Evolutionary conservation across 2,888 invertebrate genomes (phyloP), one percentile per base, ranked within the genome.

Genomic region (Atethmia centrago): DNA sequence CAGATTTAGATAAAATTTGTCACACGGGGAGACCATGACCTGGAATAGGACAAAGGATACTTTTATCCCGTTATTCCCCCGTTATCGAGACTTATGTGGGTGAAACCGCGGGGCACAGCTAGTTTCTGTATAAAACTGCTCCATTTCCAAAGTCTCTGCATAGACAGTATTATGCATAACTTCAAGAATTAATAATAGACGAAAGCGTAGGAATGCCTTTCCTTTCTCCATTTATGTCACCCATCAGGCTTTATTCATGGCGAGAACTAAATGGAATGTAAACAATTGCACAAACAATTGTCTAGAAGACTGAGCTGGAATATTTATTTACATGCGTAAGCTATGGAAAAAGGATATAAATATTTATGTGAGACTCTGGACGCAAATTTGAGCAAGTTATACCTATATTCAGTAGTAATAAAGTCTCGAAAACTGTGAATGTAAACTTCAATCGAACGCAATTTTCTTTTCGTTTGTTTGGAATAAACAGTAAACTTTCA

Each of bases 251-350:
- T 74, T 74, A 79, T 68, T 68, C 77, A 77, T 66, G 28, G 61
- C 63, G 40, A 40, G 42, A 42, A 77, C 47, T 78, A 80, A 79
- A 79, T 80, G 77, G 55, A 69, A 71, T 66, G 71, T 76, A 75
- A 76, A 59, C 59, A 63, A 71, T 75, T 66, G 45, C 58, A 69
- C 61, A 79, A 74, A 66, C 67, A 81, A 55, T 64, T 28, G 66
- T 76, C 53, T 56, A 49, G n/a, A 70, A 71, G 53, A 71, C 63
- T 63, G 31, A 28, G 65, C 25, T 45, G 25, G 42, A 61, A 74
- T 61, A 68, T 65, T 61, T 75, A 68, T 65, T 21, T 56, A 62
- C 14, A 36, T 45, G 42, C 65, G 55, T 47, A 36, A 36, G 36
- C 36, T 5, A 7, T 36, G 36, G 36, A 12, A 53, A 25, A 62